These are phyloP conservation scores for Leptopilina myrica DNA, from an alignment of 2,888 invertebrate genomes.

Conservation along the genomic window DNA sequence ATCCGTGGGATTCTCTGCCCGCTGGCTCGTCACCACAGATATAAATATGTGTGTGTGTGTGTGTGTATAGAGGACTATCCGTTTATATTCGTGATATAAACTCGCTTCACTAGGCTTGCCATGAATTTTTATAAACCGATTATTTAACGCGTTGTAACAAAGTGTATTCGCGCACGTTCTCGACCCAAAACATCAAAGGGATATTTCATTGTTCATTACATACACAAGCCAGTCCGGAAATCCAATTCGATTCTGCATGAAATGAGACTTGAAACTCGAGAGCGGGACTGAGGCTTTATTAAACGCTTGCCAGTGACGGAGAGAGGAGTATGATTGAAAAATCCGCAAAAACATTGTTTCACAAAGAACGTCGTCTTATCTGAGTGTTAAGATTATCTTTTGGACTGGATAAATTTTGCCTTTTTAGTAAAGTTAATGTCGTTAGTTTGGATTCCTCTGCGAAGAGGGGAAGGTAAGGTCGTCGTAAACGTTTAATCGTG, in stretches of 20 bases:
- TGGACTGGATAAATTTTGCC: conserved; percentile 37
- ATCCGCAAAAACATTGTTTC: conserved; percentile 63
- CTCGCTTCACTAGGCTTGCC: conserved; percentile 61
- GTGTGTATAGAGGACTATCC: conserved; percentile 16
- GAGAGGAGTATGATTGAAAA: conserved; percentile 71
- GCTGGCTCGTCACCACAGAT: conserved; percentile 44
- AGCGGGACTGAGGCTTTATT: conserved; percentile 67
- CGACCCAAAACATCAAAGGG: conserved; percentile 71
- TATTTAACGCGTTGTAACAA: conserved; percentile 73
- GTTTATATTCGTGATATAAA: conserved; percentile 57
- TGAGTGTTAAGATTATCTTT: conserved; percentile 44
- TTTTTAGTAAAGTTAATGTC: conserved; percentile 32
- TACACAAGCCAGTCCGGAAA: conserved; percentile 66
- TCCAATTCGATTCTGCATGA: conserved; percentile 75
- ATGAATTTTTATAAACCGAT: conserved; percentile 75
- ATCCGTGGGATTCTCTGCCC: conserved; percentile 49
- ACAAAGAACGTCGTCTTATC: conserved; percentile 54
- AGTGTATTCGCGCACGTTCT: conserved; percentile 56
- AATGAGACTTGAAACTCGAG: conserved; percentile 72
- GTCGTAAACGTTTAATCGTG: conserved; percentile 37
- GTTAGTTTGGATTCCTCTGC: conserved; percentile 12
- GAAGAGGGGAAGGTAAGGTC: neutral
- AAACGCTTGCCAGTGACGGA: conserved; percentile 68
- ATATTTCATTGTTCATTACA: conserved; percentile 59
- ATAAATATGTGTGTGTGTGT: conserved; percentile 25